Conservation (phyloP, 2,888 invertebrate genomes). For the Calephelis perditalis region DNA sequence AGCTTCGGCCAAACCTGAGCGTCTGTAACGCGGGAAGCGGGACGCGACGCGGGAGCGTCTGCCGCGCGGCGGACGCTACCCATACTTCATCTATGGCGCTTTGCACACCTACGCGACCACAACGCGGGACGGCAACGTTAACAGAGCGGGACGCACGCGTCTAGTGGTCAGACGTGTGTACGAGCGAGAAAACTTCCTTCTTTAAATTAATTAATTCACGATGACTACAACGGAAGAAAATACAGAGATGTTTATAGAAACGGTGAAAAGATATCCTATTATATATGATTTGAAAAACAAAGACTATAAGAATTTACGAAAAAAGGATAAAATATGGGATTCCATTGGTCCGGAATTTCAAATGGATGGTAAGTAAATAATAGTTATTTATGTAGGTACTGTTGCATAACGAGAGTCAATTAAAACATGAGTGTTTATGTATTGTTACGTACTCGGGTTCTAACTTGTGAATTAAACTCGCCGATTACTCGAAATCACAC, state of each 20-base stretch:
- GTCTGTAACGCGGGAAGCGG: too few relatives aligned
- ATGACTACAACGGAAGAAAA: background rate
- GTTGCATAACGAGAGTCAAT: background rate
- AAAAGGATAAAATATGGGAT: slow-evolving; percentile 8
- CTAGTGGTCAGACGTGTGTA: background rate
- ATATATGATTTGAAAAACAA: slow-evolving; percentile 9
- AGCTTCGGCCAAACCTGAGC: too few relatives aligned
- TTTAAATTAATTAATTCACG: background rate
- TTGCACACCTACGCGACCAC: slow-evolving; percentile 2
- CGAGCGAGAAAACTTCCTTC: background rate
- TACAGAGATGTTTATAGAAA: slow-evolving; percentile 11
- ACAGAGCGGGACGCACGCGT: background rate
- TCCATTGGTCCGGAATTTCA: slow-evolving; percentile 3
- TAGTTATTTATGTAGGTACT: background rate
- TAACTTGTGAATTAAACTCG: too few relatives aligned
- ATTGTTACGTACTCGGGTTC: too few relatives aligned
- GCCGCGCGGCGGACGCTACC: background rate
- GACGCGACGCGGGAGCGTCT: too few relatives aligned
- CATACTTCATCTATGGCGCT: background rate
- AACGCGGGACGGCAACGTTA: slow-evolving; percentile 1
- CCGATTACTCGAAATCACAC: too few relatives aligned
- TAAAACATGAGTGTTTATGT: background rate
- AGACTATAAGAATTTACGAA: slow-evolving; percentile 3
- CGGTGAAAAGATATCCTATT: slow-evolving; percentile 4
- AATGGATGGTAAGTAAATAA: slow-evolving; percentile 15